Percentiles rank a stretch among this genome's conserved stretches.
Conservation (phyloP, 2,113 vertebrate species). For the Mobula birostris region DNA sequence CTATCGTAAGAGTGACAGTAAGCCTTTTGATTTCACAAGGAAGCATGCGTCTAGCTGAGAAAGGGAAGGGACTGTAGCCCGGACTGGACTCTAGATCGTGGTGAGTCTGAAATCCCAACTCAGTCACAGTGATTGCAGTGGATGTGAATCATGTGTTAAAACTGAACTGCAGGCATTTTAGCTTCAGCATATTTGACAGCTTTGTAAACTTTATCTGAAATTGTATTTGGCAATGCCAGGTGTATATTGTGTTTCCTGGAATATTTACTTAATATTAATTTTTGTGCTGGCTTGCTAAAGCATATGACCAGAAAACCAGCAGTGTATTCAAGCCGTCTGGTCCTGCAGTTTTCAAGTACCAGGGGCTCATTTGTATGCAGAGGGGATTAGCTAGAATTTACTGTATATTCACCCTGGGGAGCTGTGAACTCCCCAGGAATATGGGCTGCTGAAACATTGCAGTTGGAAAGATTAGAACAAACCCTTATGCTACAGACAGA, state of each 20-base stretch:
- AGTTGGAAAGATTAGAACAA: slow-evolving; percentile 73
- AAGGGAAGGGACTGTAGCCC: slow-evolving; percentile 70
- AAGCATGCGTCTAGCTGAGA: slow-evolving; percentile 69
- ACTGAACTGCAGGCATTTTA: slow-evolving; percentile 58
- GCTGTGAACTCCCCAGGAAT: slow-evolving; percentile 70
- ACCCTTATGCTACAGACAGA: slow-evolving; percentile 61
- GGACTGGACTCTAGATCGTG: slow-evolving; percentile 74
- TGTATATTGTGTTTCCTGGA: not conserved
- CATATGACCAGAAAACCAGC: slow-evolving; percentile 36
- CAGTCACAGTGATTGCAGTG: slow-evolving; percentile 73
- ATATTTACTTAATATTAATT: not conserved
- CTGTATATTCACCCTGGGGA: slow-evolving; percentile 75
- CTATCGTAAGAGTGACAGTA: slow-evolving; percentile 72
- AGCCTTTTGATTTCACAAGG: slow-evolving; percentile 76
- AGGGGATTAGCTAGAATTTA: slow-evolving; percentile 88
- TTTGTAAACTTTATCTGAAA: slow-evolving; percentile 37
- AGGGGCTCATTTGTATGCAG: slow-evolving; percentile 84
- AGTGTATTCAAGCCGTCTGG: slow-evolving; percentile 38
- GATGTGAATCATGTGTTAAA: slow-evolving; percentile 68
- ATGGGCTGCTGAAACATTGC: slow-evolving; percentile 66
- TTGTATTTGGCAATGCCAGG: slow-evolving; percentile 3
- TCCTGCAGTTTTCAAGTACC: slow-evolving; percentile 43
- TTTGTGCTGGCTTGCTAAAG: slow-evolving; percentile 31
- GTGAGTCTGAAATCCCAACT: slow-evolving; percentile 75
- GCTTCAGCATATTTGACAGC: slow-evolving; percentile 49